Percentiles rank a stretch among this genome's conserved stretches.
These are phyloP conservation scores for Tipula unca DNA, from an alignment of 2,888 invertebrate species.

Conservation along the genomic window DNA sequence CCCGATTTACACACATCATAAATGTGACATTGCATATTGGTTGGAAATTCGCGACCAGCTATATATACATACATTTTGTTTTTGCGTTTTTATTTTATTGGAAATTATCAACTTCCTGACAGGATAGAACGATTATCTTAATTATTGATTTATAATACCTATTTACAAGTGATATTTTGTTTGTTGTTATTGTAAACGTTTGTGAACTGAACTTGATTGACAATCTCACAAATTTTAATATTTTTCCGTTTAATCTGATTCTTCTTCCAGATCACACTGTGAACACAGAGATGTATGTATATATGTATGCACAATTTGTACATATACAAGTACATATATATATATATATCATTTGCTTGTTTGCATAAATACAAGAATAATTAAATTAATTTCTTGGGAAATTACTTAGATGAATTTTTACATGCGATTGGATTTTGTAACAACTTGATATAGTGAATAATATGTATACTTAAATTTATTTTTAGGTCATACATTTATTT, in stretches of 20 bases:
- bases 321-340: too few species aligned
- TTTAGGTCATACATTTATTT: too few species aligned
- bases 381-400: too few species aligned
- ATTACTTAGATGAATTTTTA: too few species aligned
- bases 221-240: constrained; percentile 9
- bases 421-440: too few species aligned
- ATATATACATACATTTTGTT: neutral
- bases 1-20: neutral
- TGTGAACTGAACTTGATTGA: neutral
- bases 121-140: neutral
- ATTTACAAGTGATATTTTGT: neutral
- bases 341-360: too few species aligned
- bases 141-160: constrained; percentile 8
- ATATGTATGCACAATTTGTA: too few species aligned
- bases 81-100: neutral
- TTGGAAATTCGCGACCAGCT: neutral
- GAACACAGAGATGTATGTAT: too few species aligned
- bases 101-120: neutral
- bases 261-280: neutral
- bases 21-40: neutral
- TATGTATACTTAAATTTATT: too few species aligned
- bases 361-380: too few species aligned
- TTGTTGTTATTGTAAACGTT: neutral
- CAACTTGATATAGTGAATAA: too few species aligned
- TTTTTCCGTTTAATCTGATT: neutral